Base-by-base conservation (phyloP, 2,797 vertebrate species). In the Smutsia gigantea region DNA sequence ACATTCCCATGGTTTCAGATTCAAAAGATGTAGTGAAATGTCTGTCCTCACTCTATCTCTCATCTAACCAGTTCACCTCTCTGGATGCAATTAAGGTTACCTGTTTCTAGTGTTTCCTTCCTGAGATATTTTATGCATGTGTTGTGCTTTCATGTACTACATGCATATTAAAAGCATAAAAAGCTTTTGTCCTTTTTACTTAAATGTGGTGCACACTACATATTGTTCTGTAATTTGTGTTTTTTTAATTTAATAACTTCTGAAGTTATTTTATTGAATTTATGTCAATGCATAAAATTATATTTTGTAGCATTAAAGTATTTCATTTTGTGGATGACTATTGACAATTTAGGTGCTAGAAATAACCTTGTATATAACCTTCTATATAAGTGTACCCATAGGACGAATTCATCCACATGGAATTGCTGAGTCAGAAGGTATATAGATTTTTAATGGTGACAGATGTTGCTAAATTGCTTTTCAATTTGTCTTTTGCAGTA, bases 51-150 rank as follows among this genome's bases (percentile, higher is more conserved):
- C 11, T 42, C 11, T 87, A 7, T 71, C 27, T 88, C 51, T 94
- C 37, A 83, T 72, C 21, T 7, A 66, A 15, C 29, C 14, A 29
- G n/a, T 75, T 75, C 34, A 68, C 25, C 17, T 90, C 57, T 23
- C 18, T 69, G 46, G 66, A 91, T 82, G 27, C 19, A 59, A 87
- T 37, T 84, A 74, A 78, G 84, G 39, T 84, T 79, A 72, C 81
- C 31, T n/a, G 34, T 88, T 85, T 91, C 77, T 91, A 42, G 3
- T 88, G 31, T 93, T 95, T 85, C 49, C 68, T 95, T 91, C 72
- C 21, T 71, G 72, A 42, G 29, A 37, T 93, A 66, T 79, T 78
- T 91, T 74, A 71, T 72, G 34, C 17, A 68, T 49, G 15, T 74
- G 8, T 61, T 66, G 19, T 85, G 95, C 21, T 91, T 86, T 91